Conservation (phyloP, 2,888 invertebrate genomes). For the Drosophila formosana region DNA sequence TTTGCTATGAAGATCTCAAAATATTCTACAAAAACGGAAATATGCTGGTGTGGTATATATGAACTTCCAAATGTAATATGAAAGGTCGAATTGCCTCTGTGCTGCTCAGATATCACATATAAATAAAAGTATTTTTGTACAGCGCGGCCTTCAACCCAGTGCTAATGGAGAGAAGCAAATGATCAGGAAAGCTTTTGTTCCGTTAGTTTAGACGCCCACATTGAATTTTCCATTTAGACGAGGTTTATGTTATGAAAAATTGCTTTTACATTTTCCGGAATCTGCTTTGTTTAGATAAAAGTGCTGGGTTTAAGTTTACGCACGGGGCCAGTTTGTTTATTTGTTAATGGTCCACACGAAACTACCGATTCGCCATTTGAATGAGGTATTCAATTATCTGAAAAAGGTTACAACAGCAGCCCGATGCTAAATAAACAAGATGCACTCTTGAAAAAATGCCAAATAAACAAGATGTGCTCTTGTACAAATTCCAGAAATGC, state of each 20-base stretch:
- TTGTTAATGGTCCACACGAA: constrained; percentile 38
- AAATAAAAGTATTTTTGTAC: constrained; percentile 15
- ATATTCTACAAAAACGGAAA: constrained; percentile 13
- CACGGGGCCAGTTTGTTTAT: constrained; percentile 50
- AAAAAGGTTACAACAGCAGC: constrained; percentile 21
- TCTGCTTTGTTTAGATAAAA: constrained; percentile 27
- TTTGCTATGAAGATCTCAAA: neutral
- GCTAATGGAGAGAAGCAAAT: neutral
- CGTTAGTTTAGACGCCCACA: constrained; percentile 19
- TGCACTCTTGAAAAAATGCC: constrained; percentile 9
- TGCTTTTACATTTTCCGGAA: constrained; percentile 31
- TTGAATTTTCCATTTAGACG: neutral
- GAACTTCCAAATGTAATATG: neutral
- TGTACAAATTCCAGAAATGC: constrained; percentile 7
- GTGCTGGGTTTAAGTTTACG: constrained; percentile 16
- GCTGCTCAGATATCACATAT: constrained; percentile 38
- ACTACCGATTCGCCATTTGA: constrained; percentile 10
- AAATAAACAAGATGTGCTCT: constrained; percentile 3
- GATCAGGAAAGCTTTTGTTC: constrained; percentile 12
- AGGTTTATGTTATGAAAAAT: constrained; percentile 21
- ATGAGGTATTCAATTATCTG: constrained; percentile 34
- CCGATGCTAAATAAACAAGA: constrained; percentile 7
- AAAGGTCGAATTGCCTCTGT: constrained; percentile 21
- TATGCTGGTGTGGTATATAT: neutral
- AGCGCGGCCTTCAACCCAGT: constrained; percentile 15